phyloP scores from a whole-genome alignment of 2,797 vertebrate genomes.

The Pagetopsis macropterus region DNA sequence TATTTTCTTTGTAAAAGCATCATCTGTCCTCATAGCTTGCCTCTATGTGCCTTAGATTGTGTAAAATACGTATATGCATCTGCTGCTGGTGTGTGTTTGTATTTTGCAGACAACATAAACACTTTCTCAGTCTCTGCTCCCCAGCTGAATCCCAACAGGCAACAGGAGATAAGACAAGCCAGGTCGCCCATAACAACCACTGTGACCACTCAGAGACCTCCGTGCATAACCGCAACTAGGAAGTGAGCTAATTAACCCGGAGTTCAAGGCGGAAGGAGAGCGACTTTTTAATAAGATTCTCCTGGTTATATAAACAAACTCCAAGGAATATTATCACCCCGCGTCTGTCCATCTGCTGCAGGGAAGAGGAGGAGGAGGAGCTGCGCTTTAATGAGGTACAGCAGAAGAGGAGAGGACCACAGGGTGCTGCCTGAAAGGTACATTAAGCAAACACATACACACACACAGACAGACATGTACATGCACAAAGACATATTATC shows the following conservation, averaged over 20 bases:
- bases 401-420: constrained; percentile 62
- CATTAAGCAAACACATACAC: constrained; percentile 37
- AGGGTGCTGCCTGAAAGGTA: constrained; percentile 63
- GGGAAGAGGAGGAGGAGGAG: constrained; percentile 16
- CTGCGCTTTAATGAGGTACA: constrained; percentile 73
- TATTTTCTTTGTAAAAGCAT: constrained; percentile 5
- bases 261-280: constrained; percentile 73
- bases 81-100: constrained; percentile 23
- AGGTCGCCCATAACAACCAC: constrained; percentile 66
- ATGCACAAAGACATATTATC: neutral
- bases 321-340: constrained; percentile 71
- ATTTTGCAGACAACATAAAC: constrained; percentile 60
- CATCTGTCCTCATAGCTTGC: constrained; percentile 9
- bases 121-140: constrained; percentile 61
- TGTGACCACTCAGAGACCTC: constrained; percentile 68
- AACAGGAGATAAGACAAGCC: constrained; percentile 67
- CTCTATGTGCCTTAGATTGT: constrained; percentile 12
- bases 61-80: neutral
- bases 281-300: constrained; percentile 80
- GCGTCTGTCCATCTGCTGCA: constrained; percentile 73
- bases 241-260: constrained; percentile 82
- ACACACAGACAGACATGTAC: constrained; percentile 3
- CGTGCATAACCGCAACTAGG: constrained; percentile 69
- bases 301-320: constrained; percentile 79
- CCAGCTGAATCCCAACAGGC: constrained; percentile 63